Evolutionary conservation across 2,888 invertebrate species (phyloP).

Genomic region (Ernsta delagoae): DNA sequence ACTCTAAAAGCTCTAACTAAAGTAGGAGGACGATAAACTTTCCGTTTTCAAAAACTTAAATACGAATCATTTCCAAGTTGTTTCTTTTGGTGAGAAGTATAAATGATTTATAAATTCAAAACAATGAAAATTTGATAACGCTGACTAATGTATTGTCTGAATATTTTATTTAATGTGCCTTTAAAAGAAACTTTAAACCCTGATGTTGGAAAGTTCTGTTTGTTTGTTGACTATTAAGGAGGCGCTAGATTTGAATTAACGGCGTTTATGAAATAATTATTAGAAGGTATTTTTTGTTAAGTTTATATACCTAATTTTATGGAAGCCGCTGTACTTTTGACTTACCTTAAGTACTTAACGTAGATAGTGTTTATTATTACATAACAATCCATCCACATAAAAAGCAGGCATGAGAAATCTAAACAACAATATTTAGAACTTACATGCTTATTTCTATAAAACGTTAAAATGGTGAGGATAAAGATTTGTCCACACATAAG

Average conservation of each 20-base stretch:
- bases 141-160: constrained; percentile 35
- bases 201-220: constrained; percentile 9
- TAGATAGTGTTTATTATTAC: too few relatives aligned
- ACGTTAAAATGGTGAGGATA: too few relatives aligned
- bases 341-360: too few relatives aligned
- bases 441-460: too few relatives aligned
- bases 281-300: neutral
- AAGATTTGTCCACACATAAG: too few relatives aligned
- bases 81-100: constrained; percentile 21
- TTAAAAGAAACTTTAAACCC: constrained; percentile 30
- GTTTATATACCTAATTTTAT: neutral
- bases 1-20: constrained; percentile 12
- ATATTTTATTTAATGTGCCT: constrained; percentile 36
- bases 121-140: constrained; percentile 26
- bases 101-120: constrained; percentile 21
- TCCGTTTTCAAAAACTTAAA: constrained; percentile 18
- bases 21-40: constrained; percentile 13
- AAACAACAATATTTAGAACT: too few relatives aligned
- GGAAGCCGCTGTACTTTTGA: too few relatives aligned
- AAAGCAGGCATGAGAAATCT: too few relatives aligned
- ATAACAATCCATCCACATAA: too few relatives aligned
- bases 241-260: constrained; percentile 22
- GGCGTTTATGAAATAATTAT: constrained; percentile 18
- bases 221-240: constrained; percentile 1
- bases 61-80: constrained; percentile 15